Evolutionary conservation across 2,797 vertebrate species (phyloP).

Genomic region (Cryptoprocta ferox): DNA sequence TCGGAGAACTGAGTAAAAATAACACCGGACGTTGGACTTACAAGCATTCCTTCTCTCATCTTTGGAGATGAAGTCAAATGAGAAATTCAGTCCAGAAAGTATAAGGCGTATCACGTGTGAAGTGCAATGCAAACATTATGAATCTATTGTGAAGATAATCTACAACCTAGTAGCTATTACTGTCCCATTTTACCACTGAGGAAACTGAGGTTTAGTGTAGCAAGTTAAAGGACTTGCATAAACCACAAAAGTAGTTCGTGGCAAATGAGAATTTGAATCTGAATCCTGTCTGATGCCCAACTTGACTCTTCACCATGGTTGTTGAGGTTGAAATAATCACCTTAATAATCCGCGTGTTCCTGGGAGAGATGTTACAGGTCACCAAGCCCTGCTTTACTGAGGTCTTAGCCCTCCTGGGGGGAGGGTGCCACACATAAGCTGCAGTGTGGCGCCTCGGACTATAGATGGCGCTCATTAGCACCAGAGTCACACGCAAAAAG

Average conservation of each 20-base stretch:
- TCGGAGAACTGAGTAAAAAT: not conserved
- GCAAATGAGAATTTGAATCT: not conserved
- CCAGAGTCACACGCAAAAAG: not conserved
- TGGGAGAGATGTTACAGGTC: not conserved
- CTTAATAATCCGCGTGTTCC: not conserved
- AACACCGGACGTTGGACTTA: not conserved
- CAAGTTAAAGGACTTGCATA: not conserved
- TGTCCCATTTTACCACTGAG: not conserved
- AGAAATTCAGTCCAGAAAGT: not conserved
- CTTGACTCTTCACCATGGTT: not conserved
- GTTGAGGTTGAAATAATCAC: not conserved
- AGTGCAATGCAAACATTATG: not conserved
- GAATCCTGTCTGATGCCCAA: not conserved
- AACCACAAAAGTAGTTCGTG: fast-evolving
- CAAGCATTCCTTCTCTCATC: not conserved
- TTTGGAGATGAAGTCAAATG: not conserved
- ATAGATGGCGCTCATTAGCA: constrained; percentile 12
- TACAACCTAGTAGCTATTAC: fast-evolving
- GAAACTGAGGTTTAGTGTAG: not conserved
- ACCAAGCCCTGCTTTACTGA: too few relatives aligned
- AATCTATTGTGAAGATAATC: not conserved
- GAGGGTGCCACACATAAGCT: too few relatives aligned
- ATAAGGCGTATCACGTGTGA: not conserved
- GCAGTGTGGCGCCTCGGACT: not conserved
- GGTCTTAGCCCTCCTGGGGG: not conserved